These are phyloP conservation scores for Blastomussa wellsi DNA, from an alignment of 92 coral and sea anemone species.

Conservation along the genomic window DNA sequence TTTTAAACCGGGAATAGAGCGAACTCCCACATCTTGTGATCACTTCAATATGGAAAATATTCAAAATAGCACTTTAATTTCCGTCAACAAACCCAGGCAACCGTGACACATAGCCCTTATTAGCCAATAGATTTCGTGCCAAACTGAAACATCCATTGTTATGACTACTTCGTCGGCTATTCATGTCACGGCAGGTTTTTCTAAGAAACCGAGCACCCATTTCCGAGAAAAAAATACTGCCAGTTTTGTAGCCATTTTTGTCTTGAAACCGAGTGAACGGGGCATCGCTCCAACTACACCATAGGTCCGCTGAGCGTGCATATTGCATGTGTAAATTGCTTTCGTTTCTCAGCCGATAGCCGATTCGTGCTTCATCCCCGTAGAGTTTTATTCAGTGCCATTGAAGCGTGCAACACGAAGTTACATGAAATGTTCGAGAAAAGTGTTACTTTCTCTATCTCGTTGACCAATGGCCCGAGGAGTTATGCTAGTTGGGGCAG, in stretches of 20 bases:
- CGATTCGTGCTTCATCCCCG: background rate
- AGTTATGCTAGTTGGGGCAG: too few relatives aligned
- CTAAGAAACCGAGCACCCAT: background rate
- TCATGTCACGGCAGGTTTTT: constrained; percentile 27
- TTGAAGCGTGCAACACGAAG: background rate
- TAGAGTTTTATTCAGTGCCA: background rate
- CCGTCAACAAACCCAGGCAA: background rate
- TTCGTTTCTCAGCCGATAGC: background rate
- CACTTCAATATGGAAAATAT: background rate
- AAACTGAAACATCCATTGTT: constrained; percentile 8
- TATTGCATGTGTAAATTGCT: background rate
- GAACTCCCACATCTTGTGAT: constrained; percentile 2
- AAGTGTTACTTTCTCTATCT: background rate
- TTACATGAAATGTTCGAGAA: background rate
- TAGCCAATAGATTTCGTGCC: constrained; percentile 17
- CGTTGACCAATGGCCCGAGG: too few relatives aligned
- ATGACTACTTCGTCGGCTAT: background rate
- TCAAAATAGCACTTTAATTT: background rate
- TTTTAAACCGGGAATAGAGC: background rate
- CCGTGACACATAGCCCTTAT: constrained; percentile 5
- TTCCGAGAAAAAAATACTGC: constrained; percentile 2
- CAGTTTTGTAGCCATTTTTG: background rate
- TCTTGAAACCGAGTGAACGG: background rate
- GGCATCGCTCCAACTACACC: too few relatives aligned
- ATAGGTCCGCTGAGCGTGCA: background rate